Percentiles rank a stretch among this genome's conserved stretches.
Evolutionary conservation across 2,113 vertebrate genomes (phyloP).

Genomic region (Monopterus albus): DNA sequence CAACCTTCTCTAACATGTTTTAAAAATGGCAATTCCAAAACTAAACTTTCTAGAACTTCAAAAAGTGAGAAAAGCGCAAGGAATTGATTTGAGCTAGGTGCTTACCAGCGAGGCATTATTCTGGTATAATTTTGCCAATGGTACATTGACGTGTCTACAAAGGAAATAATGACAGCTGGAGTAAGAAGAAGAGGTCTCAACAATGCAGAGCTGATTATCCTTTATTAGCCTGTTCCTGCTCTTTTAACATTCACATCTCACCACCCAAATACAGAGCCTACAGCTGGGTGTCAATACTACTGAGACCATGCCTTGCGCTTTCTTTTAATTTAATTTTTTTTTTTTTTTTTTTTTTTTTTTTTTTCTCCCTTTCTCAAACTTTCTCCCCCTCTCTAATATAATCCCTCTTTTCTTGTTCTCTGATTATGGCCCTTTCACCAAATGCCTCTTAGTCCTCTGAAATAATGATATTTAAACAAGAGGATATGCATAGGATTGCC

Average conservation of each 20-base stretch:
- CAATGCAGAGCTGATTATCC: slow-evolving; percentile 66
- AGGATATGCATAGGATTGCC: slow-evolving; percentile 55
- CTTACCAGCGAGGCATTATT: background rate
- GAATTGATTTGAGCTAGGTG: slow-evolving; percentile 2
- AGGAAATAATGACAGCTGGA: slow-evolving; percentile 59
- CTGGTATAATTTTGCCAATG: background rate
- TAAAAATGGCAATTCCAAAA: slow-evolving; percentile 7
- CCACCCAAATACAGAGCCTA: slow-evolving; percentile 41
- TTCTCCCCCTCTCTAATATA: slow-evolving; percentile 61
- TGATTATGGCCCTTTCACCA: slow-evolving; percentile 74
- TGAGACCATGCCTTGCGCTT: slow-evolving; percentile 17
- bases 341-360: slow-evolving; percentile 35
- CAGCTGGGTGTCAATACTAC: slow-evolving; percentile 25
- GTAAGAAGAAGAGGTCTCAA: slow-evolving; percentile 38
- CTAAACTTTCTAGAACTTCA: background rate
- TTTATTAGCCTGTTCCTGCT: slow-evolving; percentile 60
- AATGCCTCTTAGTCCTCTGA: slow-evolving; percentile 55
- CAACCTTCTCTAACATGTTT: background rate
- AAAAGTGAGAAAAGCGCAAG: background rate
- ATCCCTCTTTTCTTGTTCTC: slow-evolving; percentile 66
- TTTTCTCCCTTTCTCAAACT: slow-evolving; percentile 22
- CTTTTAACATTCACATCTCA: slow-evolving; percentile 40
- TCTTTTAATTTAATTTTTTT: too few relatives aligned
- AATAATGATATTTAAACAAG: slow-evolving; percentile 79
- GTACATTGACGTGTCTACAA: slow-evolving; percentile 40